Conservation (phyloP, 2,888 invertebrate genomes). For the Tinea semifulvella region DNA sequence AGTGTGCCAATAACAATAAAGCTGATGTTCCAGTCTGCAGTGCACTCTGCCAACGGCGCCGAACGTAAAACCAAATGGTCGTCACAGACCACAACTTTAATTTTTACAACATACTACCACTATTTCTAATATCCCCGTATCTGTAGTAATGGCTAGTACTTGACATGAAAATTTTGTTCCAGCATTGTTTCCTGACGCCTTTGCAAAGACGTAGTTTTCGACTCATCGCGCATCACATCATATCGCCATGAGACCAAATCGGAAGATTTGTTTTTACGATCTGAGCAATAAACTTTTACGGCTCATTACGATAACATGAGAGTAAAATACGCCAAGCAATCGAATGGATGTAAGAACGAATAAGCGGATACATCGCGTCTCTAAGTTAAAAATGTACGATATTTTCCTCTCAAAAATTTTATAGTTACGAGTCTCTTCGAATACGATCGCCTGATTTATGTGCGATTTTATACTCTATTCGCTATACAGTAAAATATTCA, state of each 20-base stretch:
- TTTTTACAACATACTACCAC: constrained; percentile 16
- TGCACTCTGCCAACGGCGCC: constrained; percentile 19
- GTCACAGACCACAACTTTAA: constrained; percentile 20
- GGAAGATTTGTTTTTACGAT: constrained; percentile 44
- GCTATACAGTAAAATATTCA: constrained; percentile 30
- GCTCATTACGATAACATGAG: constrained; percentile 50
- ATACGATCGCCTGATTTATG: constrained; percentile 39
- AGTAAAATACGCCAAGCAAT: constrained; percentile 44
- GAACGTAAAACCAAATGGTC: constrained; percentile 24
- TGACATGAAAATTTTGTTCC: neutral
- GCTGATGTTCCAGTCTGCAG: constrained; percentile 6
- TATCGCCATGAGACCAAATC: constrained; percentile 30
- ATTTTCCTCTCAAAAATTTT: constrained; percentile 30
- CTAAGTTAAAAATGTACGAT: neutral
- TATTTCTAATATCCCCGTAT: neutral
- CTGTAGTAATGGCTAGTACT: neutral
- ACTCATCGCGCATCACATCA: constrained; percentile 20
- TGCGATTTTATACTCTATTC: constrained; percentile 28
- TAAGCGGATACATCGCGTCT: neutral
- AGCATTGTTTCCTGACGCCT: constrained; percentile 5
- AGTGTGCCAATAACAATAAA: constrained; percentile 13
- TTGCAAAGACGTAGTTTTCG: constrained; percentile 11
- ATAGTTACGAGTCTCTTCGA: constrained; percentile 28
- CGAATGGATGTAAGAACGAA: constrained; percentile 33
- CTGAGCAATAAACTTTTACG: constrained; percentile 45